Base-by-base conservation (phyloP, 2,797 vertebrate genomes). In the Acestrorhynchus altus region DNA sequence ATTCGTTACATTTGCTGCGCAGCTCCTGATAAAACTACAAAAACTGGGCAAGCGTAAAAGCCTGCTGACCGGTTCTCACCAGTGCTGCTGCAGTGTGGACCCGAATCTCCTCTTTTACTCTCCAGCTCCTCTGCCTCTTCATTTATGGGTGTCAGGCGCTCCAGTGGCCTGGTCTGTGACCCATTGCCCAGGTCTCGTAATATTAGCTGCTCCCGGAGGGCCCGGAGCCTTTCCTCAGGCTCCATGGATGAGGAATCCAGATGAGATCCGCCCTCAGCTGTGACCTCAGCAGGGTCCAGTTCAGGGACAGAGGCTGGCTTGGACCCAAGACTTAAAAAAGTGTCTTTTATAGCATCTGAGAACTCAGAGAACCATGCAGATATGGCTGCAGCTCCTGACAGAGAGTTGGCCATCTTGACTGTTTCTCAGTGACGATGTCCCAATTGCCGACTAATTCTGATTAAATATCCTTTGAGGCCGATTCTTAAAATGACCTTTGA, bases 321-420 rank as follows among this genome's bases (percentile, higher is more conserved):
- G 85, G 90, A 79, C 77, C 90, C 84, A 89, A 74, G 64, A 49
- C 84, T 89, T 78, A 88, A 78, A 72, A 95, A 86, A 0, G 89
- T 91, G 63, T 84, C 82, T 71, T 93, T 93, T 56, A 95, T 74
- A 0, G 92, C 90, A 88, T 94, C 92, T 0, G 93, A 94, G 64
- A 94, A 76, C 46, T 92, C 91, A 64, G 92, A 89, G 79, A 96
- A 89, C 94, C 94, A 95, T 56, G 91, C 88, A 12, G 92, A 93
- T 47, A 95, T 82, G 8, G 92, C 88, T 78, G 94, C 91, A 69
- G 91, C 87, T 81, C 93, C 51, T 81, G 83, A 84, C 86, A 66
- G 31, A 67, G 78, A 46, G 6, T 81, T 73, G 0, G 79, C 74
- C 77, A 83, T 79, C 24, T 31, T 60, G 42, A 42, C 0, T 16